Percentiles rank a stretch among this genome's conserved stretches.
phyloP scores from a whole-genome alignment of 2,797 vertebrate genomes.

The Aulostomus chinensis region DNA sequence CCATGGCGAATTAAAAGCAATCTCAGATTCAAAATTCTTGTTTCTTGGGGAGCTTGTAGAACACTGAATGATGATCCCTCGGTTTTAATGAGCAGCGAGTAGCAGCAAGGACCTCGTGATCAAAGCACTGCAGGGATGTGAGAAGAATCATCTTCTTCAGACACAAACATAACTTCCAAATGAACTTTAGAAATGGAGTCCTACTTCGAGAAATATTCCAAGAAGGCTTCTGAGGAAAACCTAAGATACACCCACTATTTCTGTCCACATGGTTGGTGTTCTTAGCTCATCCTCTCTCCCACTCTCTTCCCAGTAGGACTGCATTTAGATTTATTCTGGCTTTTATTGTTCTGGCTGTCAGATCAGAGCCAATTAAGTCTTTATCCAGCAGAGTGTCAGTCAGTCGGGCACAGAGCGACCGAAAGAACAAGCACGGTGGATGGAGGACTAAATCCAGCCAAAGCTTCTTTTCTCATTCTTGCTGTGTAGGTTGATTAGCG shows the following conservation, averaged over 20 bases:
- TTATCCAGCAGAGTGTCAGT: constrained; percentile 45
- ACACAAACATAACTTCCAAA: too few relatives aligned
- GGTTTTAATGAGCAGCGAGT: constrained; percentile 16
- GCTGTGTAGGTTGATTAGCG: constrained; percentile 31
- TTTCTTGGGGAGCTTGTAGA: constrained; percentile 8
- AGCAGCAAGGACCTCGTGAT: too few relatives aligned
- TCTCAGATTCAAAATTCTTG: not conserved
- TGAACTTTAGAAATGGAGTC: constrained; percentile 1
- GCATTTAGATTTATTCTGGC: constrained; percentile 40
- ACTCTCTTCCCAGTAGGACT: constrained; percentile 17
- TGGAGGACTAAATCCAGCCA: constrained; percentile 38
- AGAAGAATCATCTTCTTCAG: too few relatives aligned
- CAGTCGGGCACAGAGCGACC: constrained; percentile 33
- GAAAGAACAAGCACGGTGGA: constrained; percentile 30
- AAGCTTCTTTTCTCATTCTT: constrained; percentile 46
- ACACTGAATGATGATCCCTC: constrained; percentile 10
- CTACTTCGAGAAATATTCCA: constrained; percentile 24
- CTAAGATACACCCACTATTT: constrained; percentile 27
- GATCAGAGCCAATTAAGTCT: constrained; percentile 54
- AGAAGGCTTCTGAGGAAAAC: constrained; percentile 2
- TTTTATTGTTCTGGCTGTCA: constrained; percentile 49
- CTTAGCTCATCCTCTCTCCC: constrained; percentile 35
- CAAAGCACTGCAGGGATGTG: too few relatives aligned
- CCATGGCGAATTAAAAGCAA: constrained; percentile 21
- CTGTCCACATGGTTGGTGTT: constrained; percentile 34